Evolutionary conservation across 2,888 invertebrate species (phyloP), one percentile per base, ranked within the genome.

Genomic region (Synanthedon vespiformis): DNA sequence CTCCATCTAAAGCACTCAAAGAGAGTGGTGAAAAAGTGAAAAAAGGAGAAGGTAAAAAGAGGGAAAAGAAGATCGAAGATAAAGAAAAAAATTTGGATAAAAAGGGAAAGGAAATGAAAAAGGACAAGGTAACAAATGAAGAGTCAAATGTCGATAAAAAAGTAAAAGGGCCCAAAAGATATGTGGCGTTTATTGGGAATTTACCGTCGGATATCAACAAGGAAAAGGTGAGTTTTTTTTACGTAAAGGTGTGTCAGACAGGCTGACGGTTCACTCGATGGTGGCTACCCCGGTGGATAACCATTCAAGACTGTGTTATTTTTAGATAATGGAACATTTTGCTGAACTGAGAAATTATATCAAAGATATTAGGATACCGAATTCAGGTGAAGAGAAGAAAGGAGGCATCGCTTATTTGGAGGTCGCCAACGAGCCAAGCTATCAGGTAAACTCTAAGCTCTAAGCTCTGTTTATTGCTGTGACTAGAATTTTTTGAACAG

Each of bases 121-220:
- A 56, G 11, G 61, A 61, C 11, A 64, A 65, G 13, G 53, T 41
- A 14, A 52, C 58, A 54, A 47, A 52, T 16, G 51, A 48, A 22
- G 53, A 49, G 14, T 40, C 6, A 58, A 63, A 47, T 61, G 59
- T 52, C 12, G 56, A 55, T 14, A 4, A 51, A 50, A 74, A 74
- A 59, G 59, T 62, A 1, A 78, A 73, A 54, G 78, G 81, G 0
- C 75, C 80, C 0, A 87, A 86, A 56, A 69, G 88, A 77, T 88
- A 87, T 73, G 80, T 88, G 2, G 86, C 85, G 18, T 88, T 88
- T 62, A 57, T 88, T 40, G 88, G 88, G 0, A 88, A 88, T 57
- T 61, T 88, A 27, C 82, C 87, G 0, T 60, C 77, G 13, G 72
- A 76, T 57, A 58, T 80, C 49, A 63, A 68, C 53, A 80, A 78